Evolutionary conservation across 2,888 invertebrate genomes (phyloP).

Genomic region (Acanthosepion lycidas): DNA sequence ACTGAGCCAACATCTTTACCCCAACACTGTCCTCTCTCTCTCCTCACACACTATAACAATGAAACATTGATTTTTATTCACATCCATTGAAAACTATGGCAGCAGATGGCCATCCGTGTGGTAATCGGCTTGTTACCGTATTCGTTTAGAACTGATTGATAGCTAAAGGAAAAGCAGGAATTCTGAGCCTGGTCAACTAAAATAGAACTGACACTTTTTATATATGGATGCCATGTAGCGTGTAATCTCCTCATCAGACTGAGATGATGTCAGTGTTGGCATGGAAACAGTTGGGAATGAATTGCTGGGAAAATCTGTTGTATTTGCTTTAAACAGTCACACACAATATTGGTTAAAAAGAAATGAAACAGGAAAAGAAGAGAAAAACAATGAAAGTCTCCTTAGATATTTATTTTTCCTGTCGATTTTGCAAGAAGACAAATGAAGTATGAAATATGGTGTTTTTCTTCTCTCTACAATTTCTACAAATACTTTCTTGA

Average conservation of each 20-base stretch:
- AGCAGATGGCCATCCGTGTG: background rate
- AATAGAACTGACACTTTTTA: background rate
- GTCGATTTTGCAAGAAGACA: no score
- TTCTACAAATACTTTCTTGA: no score
- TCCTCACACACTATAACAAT: background rate
- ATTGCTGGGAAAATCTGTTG: background rate
- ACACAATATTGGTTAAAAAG: background rate
- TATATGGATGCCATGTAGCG: conserved; percentile 17
- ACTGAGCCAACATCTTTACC: background rate
- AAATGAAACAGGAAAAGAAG: background rate
- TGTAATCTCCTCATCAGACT: conserved; percentile 33
- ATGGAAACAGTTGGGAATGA: background rate
- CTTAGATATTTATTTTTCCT: background rate
- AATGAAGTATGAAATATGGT: no score
- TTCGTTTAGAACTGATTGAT: background rate
- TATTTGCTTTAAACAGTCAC: background rate
- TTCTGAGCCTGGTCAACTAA: background rate
- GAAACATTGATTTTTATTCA: background rate
- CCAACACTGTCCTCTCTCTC: background rate
- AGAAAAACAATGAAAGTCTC: background rate
- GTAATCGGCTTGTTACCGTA: background rate
- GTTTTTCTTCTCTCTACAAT: no score
- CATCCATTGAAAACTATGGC: background rate
- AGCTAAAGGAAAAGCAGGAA: background rate
- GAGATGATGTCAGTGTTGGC: background rate